Evolutionary conservation across 2,797 vertebrate genomes (phyloP).

Genomic region (Dendrocincla fuliginosa): DNA sequence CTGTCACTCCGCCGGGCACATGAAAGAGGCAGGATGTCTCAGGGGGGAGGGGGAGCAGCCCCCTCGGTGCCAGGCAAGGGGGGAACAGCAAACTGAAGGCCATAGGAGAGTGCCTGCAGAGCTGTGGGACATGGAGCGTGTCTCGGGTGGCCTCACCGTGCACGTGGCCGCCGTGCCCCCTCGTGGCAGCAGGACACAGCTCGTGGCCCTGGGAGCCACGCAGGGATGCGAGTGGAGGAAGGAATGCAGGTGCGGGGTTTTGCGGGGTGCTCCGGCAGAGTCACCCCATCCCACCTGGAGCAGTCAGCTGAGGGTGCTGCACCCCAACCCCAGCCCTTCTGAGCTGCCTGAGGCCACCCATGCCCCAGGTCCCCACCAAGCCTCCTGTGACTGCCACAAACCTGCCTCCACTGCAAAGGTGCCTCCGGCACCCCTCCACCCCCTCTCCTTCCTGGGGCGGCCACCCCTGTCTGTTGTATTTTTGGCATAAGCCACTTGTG

Average conservation of each 20-base stretch:
- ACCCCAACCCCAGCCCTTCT: neutral
- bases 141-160: neutral
- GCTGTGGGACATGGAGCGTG: rapidly evolving
- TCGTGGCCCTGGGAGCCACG: neutral
- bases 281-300: neutral
- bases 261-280: rapidly evolving
- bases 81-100: neutral
- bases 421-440: neutral
- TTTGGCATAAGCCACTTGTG: neutral
- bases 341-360: rapidly evolving
- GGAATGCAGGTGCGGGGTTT: neutral
- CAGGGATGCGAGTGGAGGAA: neutral
- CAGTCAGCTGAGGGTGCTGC: neutral
- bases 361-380: neutral
- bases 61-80: neutral
- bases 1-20: neutral
- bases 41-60: neutral
- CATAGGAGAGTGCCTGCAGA: rapidly evolving
- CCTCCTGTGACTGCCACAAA: rapidly evolving
- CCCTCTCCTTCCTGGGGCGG: neutral
- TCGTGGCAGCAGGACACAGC: conserved; percentile 37
- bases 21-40: neutral
- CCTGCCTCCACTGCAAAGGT: neutral
- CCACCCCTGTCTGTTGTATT: neutral
- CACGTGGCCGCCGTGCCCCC: conserved; percentile 50